Percentiles rank a stretch among this genome's conserved stretches.
Conservation (phyloP, 2,797 vertebrate genomes). For the Jordanella pulchra region DNA sequence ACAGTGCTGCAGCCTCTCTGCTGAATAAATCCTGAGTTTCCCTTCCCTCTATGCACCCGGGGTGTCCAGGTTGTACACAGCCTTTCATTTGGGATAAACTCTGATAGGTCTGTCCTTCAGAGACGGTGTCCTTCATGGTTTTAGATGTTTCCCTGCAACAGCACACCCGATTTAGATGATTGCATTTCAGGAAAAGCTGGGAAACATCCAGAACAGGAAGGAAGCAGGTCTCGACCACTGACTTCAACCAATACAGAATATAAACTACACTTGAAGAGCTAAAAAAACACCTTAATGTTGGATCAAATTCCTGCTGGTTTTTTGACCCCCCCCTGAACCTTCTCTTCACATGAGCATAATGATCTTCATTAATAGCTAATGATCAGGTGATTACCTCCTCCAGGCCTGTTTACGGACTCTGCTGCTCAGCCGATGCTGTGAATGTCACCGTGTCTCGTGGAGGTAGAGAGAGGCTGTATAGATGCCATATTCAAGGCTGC, state of each 20-base stretch:
- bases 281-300: background rate
- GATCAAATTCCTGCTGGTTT: background rate
- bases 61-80: background rate
- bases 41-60: too few relatives aligned
- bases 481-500: slow-evolving; percentile 8
- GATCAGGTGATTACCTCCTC: slow-evolving; percentile 34
- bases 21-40: background rate
- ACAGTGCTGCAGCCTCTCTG: background rate
- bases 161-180: too few relatives aligned
- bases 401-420: slow-evolving; percentile 5
- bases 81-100: background rate
- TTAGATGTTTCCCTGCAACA: too few relatives aligned
- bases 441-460: slow-evolving; percentile 16
- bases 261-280: background rate
- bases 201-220: too few relatives aligned
- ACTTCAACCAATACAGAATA: background rate
- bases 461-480: background rate
- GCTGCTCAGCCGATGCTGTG: slow-evolving; percentile 10
- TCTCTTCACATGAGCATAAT: slow-evolving; percentile 28
- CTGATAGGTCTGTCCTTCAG: background rate
- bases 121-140: too few relatives aligned
- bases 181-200: too few relatives aligned
- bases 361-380: slow-evolving; percentile 40
- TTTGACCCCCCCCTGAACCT: background rate
- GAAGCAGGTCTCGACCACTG: too few relatives aligned